Base-by-base conservation (phyloP, 2,888 invertebrate species). In the Chironomus riparius region DNA sequence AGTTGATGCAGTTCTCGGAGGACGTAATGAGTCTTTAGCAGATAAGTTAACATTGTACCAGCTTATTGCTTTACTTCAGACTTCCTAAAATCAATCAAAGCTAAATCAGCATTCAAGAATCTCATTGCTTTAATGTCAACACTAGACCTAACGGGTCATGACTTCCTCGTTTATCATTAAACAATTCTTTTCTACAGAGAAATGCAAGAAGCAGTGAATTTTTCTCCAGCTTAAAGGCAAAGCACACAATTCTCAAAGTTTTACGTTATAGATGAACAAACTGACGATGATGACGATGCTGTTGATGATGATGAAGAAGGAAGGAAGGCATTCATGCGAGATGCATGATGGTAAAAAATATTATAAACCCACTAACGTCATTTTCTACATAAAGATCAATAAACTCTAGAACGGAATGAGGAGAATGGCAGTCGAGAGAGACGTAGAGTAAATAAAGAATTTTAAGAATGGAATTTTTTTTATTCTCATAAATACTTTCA, bases 301-400 rank as follows among this genome's bases (percentile, higher is more conserved):
- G 28, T 28, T 28, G 28, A 28, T 38, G 38, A 38, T 38, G 38
- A 38, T 15, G 56, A 56, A 56, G 56, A 56, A 56, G 56, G 56
- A 56, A 56, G 56, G 38, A 56, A 56, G 50, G 56, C 56, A 65
- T 65, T 65, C 65, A 65, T 65, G 65, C 65, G 65, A 65, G 65
- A 22, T 65, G 65, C 65, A 65, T 24, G 22, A 22, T n/a, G 24
- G 24, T 13, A 24, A 21, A 65, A 65, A 56, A 56, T 5, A 56
- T 18, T 18, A 7, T 18, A 56, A 56, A 56, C 56, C 56, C 56
- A 56, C 56, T 15, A 56, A 56, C 56, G 56, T 56, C 56, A 56
- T 56, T 56, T 50, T 50, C 50, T 3, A 18, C 65, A 65, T 22
- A 24, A 21, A 10, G 65, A 24, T 21, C 65, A 65, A 65, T 65